These are phyloP conservation scores for Drosophila quinaria DNA, from an alignment of 2,888 invertebrate species.

Conservation along the genomic window DNA sequence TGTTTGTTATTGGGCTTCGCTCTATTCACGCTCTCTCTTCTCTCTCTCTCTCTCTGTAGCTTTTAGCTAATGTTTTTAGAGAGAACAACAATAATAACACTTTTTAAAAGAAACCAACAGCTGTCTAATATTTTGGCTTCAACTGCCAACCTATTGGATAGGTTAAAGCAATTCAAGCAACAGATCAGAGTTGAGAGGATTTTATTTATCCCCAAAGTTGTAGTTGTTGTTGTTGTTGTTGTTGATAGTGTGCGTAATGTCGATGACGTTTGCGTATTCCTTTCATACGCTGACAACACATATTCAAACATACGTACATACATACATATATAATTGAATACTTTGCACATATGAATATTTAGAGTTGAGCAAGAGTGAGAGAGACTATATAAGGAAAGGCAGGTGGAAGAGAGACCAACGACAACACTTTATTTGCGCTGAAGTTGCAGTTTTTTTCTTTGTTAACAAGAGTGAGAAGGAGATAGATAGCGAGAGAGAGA, in stretches of 20 bases:
- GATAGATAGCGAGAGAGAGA: conserved; percentile 3
- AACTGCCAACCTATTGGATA: conserved; percentile 42
- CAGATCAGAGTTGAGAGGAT: conserved; percentile 33
- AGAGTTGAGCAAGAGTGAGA: conserved; percentile 2
- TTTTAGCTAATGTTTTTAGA: conserved; percentile 36
- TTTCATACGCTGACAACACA: conserved; percentile 40
- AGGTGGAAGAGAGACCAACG: conserved; percentile 3
- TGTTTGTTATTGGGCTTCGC: conserved; percentile 34
- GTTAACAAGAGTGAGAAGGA: conserved; percentile 20
- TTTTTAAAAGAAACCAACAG: conserved; percentile 16
- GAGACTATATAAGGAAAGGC: not conserved
- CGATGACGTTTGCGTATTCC: conserved; percentile 76
- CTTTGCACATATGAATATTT: conserved; percentile 71
- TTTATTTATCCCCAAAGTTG: conserved; percentile 35
- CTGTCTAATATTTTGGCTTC: conserved; percentile 18
- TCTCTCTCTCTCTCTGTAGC: conserved; percentile 10
- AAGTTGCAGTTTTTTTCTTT: conserved; percentile 72
- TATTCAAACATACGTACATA: conserved; percentile 2
- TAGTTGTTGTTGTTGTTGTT: conserved; percentile 19
- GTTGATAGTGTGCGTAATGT: conserved; percentile 33
- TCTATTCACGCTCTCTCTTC: not conserved
- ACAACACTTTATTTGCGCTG: conserved; percentile 71
- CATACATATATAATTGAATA: conserved; percentile 63
- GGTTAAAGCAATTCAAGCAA: conserved; percentile 68
- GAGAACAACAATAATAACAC: not conserved